A percentile compares a stretch with the other conserved stretches of the same genome.
These are phyloP conservation scores for Eilema sororculum DNA, from an alignment of 2,888 invertebrate species.

Conservation along the genomic window DNA sequence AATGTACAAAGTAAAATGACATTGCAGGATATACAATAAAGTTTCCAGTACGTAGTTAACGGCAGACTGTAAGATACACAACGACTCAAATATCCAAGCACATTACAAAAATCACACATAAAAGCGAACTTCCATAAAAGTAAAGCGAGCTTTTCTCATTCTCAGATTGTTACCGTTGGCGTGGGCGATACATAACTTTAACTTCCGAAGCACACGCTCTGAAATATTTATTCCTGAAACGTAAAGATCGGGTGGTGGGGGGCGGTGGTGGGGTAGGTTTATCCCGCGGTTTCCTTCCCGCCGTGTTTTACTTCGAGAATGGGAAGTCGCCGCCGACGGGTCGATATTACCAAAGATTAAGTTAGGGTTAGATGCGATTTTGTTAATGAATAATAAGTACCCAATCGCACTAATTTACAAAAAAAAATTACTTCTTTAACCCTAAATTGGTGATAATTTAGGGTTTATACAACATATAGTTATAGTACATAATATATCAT, in stretches of 20 bases:
- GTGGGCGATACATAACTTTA: constrained; percentile 85
- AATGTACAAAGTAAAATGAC: background rate
- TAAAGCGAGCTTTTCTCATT: constrained; percentile 78
- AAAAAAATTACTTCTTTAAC: too few species aligned
- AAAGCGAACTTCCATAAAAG: constrained; percentile 75
- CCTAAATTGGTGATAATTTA: too few species aligned
- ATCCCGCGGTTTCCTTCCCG: constrained; percentile 87
- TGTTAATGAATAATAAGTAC: background rate
- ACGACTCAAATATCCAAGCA: constrained; percentile 18
- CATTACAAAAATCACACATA: constrained; percentile 57
- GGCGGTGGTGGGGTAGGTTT: constrained; percentile 71
- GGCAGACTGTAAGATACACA: background rate
- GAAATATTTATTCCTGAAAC: constrained; percentile 88
- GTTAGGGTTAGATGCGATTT: constrained; percentile 57
- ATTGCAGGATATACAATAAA: background rate
- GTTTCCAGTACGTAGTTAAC: background rate
- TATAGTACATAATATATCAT: too few species aligned
- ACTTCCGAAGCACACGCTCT: constrained; percentile 87
- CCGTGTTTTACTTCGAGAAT: constrained; percentile 87
- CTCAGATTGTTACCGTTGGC: constrained; percentile 83
- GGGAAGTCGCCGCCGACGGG: constrained; percentile 86
- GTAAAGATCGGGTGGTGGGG: constrained; percentile 84
- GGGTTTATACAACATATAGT: too few species aligned
- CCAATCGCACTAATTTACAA: background rate
- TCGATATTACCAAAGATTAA: constrained; percentile 85